These are phyloP conservation scores for Protomyctophum bolini DNA, from an alignment of 2,113 vertebrate species.

Conservation along the genomic window DNA sequence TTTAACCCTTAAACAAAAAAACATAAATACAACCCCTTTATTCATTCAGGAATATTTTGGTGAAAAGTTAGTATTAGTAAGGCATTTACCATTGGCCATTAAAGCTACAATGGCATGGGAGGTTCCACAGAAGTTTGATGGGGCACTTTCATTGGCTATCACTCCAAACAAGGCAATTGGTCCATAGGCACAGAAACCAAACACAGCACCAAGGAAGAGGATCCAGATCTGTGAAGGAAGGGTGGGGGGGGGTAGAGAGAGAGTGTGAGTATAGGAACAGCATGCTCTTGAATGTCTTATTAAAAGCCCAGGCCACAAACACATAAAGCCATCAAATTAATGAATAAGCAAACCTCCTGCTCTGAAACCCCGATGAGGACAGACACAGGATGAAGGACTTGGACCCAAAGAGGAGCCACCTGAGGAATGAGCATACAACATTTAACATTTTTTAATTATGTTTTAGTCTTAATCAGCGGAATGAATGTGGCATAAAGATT, in stretches of 20 bases:
- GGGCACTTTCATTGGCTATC: conserved; percentile 95
- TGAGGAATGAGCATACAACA: too few relatives aligned
- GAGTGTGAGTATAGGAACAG: neutral
- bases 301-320: neutral
- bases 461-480: neutral
- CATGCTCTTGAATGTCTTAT: too few relatives aligned
- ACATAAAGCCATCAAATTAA: neutral
- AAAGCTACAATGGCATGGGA: conserved; percentile 96
- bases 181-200: conserved; percentile 95
- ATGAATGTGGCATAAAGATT: neutral
- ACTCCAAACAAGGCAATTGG: conserved; percentile 95
- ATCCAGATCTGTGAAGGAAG: conserved; percentile 87
- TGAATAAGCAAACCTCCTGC: conserved; percentile 45
- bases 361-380: too few relatives aligned
- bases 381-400: too few relatives aligned
- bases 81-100: conserved; percentile 91
- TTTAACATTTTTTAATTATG: too few relatives aligned
- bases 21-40: neutral
- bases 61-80: neutral
- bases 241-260: neutral
- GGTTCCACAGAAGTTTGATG: conserved; percentile 92
- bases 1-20: neutral
- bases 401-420: too few relatives aligned
- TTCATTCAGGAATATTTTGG: neutral
- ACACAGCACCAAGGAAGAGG: conserved; percentile 87